Evolutionary conservation across 1,140 invertebrate genomes (phyloP), one percentile per base, ranked within the genome.

Genomic region (Epicauta chinensis): DNA sequence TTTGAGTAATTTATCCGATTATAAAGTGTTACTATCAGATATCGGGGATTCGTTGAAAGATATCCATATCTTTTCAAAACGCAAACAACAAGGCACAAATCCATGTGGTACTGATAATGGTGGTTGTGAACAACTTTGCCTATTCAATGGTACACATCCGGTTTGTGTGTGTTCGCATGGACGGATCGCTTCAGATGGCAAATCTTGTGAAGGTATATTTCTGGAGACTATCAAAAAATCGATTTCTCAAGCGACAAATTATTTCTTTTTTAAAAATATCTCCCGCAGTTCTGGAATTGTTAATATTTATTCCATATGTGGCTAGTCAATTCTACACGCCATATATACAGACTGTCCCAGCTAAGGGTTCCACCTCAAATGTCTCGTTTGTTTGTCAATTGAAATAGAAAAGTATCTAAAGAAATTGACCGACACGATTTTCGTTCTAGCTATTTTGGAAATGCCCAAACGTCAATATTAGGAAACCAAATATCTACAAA

Each of bases 161-260:
- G 73, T 80, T 16, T 91, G 88, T 70, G 81, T 78, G 17, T 91
- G 88, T 66, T 80, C 86, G 23, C 85, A 89, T 72, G 87, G 86
- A 14, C 76, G 78, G 44, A 70, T 89, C 6, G 73, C 78, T 2
- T 37, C 70, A 1, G 79, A 90, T 71, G 78, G 77, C 0, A 72
- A 76, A 51, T 71, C 70, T 38, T 91, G 87, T 66, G 72, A 77
- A 70, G 73, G 80, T 81, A 62, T 63, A 63, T 36, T 9, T 42
- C 13, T 15, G 13, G 7, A 14, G 16, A 10, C 1, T 3, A 10
- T 49, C 11, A 12, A 48, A 15, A 43, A 40, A 45, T 34, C 43
- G 45, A 50, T 29, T n/a, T n/a, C n/a, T n/a, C n/a, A n/a, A 52
- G 40, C 7, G 7, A 23, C 23, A 23, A 23, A 23, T 73, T 73